phyloP scores from a whole-genome alignment of 2,113 vertebrate species.

The Beaufortia kweichowensis region DNA sequence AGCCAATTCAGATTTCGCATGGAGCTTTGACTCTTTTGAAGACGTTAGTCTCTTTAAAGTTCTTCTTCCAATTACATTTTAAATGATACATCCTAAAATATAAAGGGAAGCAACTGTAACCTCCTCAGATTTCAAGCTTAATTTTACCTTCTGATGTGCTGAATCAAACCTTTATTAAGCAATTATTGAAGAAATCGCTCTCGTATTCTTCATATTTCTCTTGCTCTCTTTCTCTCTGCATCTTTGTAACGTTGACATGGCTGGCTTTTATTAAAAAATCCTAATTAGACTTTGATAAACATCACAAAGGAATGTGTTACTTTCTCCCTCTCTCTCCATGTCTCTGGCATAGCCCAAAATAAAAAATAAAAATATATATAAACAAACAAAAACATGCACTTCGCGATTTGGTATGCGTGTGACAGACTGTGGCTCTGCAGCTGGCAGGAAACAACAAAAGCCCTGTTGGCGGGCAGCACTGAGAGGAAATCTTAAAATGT shows the following conservation, averaged over 20 bases:
- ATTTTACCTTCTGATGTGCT: constrained; percentile 21
- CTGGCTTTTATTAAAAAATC: background rate
- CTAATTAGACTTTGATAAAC: constrained; percentile 7
- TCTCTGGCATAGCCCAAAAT: background rate
- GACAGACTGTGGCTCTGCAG: constrained; percentile 41
- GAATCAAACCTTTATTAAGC: constrained; percentile 29
- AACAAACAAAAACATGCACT: constrained; percentile 26
- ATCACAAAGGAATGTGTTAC: background rate
- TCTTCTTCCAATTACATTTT: constrained; percentile 15
- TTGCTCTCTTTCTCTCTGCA: background rate
- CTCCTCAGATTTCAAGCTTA: constrained; percentile 2
- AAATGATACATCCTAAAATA: constrained; percentile 8
- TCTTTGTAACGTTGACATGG: background rate
- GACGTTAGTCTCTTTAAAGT: constrained; percentile 15
- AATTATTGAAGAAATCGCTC: constrained; percentile 15
- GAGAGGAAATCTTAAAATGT: constrained; percentile 38
- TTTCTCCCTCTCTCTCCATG: background rate
- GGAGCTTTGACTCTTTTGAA: constrained; percentile 36
- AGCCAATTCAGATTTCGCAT: background rate
- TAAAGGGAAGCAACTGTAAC: constrained; percentile 9
- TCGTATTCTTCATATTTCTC: constrained; percentile 22
- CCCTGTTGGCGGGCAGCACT: constrained; percentile 15
- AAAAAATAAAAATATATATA: background rate
- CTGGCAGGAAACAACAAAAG: constrained; percentile 37
- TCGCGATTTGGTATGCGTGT: constrained; percentile 14